A percentile compares a stretch with the other conserved stretches of the same genome.
Evolutionary conservation across 2,888 invertebrate species (phyloP).

Genomic region (Archips crataeganus): DNA sequence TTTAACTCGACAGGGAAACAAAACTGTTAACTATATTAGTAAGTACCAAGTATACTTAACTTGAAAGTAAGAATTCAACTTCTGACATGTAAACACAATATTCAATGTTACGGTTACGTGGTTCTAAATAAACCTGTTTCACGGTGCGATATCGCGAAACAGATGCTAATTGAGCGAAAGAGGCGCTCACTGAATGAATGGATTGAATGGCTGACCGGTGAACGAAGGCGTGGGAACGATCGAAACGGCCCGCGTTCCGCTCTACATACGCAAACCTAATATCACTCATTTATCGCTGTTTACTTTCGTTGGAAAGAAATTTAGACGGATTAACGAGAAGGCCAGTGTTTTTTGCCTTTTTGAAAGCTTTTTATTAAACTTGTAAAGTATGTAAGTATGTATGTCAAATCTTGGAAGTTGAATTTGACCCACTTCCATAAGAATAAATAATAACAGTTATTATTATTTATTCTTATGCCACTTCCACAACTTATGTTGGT

Average conservation of each 20-base stretch:
- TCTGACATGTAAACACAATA: constrained; percentile 2
- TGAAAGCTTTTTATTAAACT: no score
- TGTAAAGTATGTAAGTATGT: no score
- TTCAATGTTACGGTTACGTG: constrained; percentile 1
- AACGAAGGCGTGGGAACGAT: constrained; percentile 41
- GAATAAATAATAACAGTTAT: no score
- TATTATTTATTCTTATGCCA: no score
- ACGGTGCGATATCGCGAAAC: constrained; percentile 14
- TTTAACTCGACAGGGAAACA: background rate
- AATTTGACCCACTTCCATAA: no score
- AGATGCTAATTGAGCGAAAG: constrained; percentile 25
- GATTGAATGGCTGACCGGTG: constrained; percentile 15
- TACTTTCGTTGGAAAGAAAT: constrained; percentile 39
- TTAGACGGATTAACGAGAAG: background rate
- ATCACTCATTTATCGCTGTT: constrained; percentile 31
- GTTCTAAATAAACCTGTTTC: constrained; percentile 20
- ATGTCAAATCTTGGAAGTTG: no score
- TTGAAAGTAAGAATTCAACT: background rate
- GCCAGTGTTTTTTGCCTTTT: no score
- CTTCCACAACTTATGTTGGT: no score
- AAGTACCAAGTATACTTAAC: no score
- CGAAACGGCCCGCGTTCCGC: constrained; percentile 47
- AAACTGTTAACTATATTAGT: background rate
- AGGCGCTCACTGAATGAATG: constrained; percentile 19
- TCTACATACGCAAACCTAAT: constrained; percentile 45